These are phyloP conservation scores for Malacosoma neustria DNA, from an alignment of 2,888 invertebrate species.

Conservation along the genomic window DNA sequence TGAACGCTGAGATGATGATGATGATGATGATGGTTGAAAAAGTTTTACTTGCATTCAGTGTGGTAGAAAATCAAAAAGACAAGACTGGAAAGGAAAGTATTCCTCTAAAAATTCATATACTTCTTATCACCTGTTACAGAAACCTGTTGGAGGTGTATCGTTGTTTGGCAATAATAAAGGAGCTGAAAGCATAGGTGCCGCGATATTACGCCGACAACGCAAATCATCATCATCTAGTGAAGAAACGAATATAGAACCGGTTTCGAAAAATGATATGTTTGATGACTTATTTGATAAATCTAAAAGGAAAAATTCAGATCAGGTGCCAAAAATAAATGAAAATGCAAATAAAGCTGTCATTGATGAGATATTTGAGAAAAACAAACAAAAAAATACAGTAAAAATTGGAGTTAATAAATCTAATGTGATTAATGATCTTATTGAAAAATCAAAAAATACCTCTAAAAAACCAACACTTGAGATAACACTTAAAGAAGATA, in stretches of 20 bases:
- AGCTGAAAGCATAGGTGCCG: constrained; percentile 53
- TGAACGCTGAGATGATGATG: too few species aligned
- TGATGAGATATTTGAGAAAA: constrained; percentile 9
- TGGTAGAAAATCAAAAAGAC: too few species aligned
- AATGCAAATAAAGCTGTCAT: constrained; percentile 10
- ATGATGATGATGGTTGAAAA: too few species aligned
- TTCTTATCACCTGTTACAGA: too few species aligned
- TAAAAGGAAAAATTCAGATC: constrained; percentile 11
- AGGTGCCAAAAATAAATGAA: constrained; percentile 7
- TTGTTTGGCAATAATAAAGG: constrained; percentile 65
- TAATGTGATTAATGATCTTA: neutral
- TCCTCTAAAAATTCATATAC: too few species aligned
- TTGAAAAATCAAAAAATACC: neutral
- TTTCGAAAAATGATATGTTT: constrained; percentile 39
- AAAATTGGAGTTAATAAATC: constrained; percentile 9
- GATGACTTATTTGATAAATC: constrained; percentile 52
- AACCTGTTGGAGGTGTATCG: constrained; percentile 76
- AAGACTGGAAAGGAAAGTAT: too few species aligned
- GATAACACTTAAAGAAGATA: constrained; percentile 9
- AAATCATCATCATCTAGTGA: constrained; percentile 41
- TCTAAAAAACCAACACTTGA: constrained; percentile 1
- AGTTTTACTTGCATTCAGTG: too few species aligned
- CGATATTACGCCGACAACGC: constrained; percentile 46
- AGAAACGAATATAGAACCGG: constrained; percentile 7
- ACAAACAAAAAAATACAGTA: constrained; percentile 11